phyloP scores from a whole-genome alignment of 2,888 invertebrate genomes.

The Lomographa bimaculata region DNA sequence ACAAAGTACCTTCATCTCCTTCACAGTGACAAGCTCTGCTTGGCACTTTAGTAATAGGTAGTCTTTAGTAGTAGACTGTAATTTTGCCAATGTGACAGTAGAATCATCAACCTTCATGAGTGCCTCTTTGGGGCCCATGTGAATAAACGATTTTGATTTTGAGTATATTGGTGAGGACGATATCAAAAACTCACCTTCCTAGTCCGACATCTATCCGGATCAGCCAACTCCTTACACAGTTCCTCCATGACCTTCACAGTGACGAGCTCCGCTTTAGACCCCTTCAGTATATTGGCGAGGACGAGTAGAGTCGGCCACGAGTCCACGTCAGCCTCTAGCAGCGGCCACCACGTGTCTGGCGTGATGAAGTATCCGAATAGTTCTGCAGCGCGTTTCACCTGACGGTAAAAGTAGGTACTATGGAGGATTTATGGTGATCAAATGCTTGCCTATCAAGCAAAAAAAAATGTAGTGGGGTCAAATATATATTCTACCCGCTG shows the following conservation, averaged over 20 bases:
- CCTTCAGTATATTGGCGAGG: conserved; percentile 84
- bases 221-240: conserved; percentile 83
- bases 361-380: conserved; percentile 90
- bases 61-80: no score
- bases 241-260: conserved; percentile 73
- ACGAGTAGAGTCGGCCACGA: conserved; percentile 80
- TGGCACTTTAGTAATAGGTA: no score
- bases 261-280: conserved; percentile 70
- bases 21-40: conserved; percentile 57
- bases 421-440: no score
- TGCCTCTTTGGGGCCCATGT: no score
- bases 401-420: no score
- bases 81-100: no score
- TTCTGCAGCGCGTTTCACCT: conserved; percentile 87
- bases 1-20: conserved; percentile 80
- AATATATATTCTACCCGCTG: no score
- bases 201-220: conserved; percentile 84
- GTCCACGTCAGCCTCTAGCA: conserved; percentile 86
- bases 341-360: conserved; percentile 86
- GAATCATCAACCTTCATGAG: no score
- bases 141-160: no score
- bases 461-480: no score
- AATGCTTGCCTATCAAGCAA: no score
- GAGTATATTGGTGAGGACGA: no score
- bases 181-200: conserved; percentile 70